These are phyloP conservation scores for Drosophila busckii DNA, from an alignment of 1,140 invertebrate species.

Conservation along the genomic window DNA sequence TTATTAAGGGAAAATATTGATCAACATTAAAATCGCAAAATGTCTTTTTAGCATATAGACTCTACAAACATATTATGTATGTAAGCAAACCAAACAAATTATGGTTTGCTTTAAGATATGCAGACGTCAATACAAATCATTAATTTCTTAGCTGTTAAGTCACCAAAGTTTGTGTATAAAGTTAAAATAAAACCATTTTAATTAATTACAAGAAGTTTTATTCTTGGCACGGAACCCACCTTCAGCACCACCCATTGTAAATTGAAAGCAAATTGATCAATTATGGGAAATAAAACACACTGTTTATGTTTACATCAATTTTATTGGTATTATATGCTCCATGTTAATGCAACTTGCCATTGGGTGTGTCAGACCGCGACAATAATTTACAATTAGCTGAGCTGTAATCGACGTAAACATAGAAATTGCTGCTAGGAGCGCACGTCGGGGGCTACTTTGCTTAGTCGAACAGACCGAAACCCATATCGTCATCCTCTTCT, in stretches of 20 bases:
- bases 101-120: neutral
- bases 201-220: conserved; percentile 18
- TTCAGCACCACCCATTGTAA: too few relatives aligned
- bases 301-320: conserved; percentile 49
- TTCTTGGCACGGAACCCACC: too few relatives aligned
- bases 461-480: conserved; percentile 97
- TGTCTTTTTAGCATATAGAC: conserved; percentile 27
- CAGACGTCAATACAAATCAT: conserved; percentile 8
- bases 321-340: conserved; percentile 29
- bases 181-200: conserved; percentile 62
- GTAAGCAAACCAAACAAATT: neutral
- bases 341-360: conserved; percentile 63
- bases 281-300: too few relatives aligned
- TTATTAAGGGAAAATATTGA: too few relatives aligned
- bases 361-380: conserved; percentile 76
- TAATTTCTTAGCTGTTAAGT: conserved; percentile 50
- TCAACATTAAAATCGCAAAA: conserved; percentile 46
- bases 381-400: conserved; percentile 56
- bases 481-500: conserved; percentile 98
- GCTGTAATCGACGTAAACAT: conserved; percentile 34
- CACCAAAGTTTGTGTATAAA: conserved; percentile 69
- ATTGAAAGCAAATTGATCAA: too few relatives aligned
- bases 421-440: conserved; percentile 19
- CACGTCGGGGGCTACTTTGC: conserved; percentile 1
- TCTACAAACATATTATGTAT: conserved; percentile 5